These are phyloP conservation scores for Phthorimaea operculella DNA, from an alignment of 1,140 invertebrate genomes.

Conservation along the genomic window DNA sequence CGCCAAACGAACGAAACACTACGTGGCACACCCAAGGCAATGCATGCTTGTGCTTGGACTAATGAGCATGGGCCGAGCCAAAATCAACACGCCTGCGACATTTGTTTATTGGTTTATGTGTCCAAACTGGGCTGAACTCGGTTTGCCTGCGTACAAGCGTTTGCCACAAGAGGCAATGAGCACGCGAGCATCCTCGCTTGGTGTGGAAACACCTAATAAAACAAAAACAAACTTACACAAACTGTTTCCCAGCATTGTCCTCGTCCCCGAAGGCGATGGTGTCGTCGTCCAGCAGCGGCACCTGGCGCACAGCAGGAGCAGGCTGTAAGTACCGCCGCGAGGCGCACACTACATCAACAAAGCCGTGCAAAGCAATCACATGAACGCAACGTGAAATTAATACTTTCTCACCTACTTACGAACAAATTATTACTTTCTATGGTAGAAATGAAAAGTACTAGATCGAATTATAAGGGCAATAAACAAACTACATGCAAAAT, in stretches of 20 bases:
- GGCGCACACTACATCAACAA: conserved; percentile 39
- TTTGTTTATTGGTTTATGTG: no score
- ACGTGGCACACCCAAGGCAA: no score
- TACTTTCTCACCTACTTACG: background rate
- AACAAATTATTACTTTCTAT: background rate
- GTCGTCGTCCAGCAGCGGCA: conserved; percentile 84
- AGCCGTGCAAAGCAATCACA: conserved; percentile 59
- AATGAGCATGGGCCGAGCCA: no score
- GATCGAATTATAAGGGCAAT: background rate
- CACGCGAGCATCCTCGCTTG: no score
- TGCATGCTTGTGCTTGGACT: no score
- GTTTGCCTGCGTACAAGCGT: no score
- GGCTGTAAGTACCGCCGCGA: conserved; percentile 50
- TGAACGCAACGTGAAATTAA: background rate
- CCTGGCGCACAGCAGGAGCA: conserved; percentile 71
- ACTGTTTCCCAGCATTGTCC: conserved; percentile 71
- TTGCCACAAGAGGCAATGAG: no score
- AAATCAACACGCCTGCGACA: no score
- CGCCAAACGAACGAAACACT: no score
- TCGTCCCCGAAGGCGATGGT: conserved; percentile 89
- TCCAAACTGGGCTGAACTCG: no score
- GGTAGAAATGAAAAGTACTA: background rate
- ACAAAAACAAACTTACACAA: conserved; percentile 40
- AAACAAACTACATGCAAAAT: conserved; percentile 2
- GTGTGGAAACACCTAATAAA: no score